Evolutionary conservation across 1,140 invertebrate species (phyloP), one percentile per base, ranked within the genome.

Genomic region (Cyclargus thomasi): DNA sequence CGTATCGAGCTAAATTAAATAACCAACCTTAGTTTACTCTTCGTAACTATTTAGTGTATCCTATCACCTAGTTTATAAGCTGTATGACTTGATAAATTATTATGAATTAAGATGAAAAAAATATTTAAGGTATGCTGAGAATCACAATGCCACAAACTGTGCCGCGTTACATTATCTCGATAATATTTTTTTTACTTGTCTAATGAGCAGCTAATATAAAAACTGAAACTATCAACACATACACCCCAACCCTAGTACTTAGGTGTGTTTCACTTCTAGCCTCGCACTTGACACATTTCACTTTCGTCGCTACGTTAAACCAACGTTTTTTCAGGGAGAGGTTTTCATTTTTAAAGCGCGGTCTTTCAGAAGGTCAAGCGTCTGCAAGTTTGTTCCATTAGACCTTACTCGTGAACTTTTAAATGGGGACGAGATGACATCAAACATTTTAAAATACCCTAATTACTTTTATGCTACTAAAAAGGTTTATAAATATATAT

Each of bases 221-320:
- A 29, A 8, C 5, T 29, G 5, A 29, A 29, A 3, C 29, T 29
- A 29, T 29, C 29, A 8, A 29, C 29, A 29, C 29, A 29, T 2
- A 4, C 5, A 8, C 4, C 29, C 1, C 29, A 29, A 7, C 29
- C 29, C 29, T 29, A 29, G 29, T 29, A 29, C 29, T 29, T 29
- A 29, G 29, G 29, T 47, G 39, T 47, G 64, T 68, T 63, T 65
- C 67, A 63, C 35, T 47, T 67, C 67, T 57, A 62, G 68, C 59
- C 62, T 70, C 72, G 65, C 77, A 77, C 83, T 88, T 88, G 85
- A 88, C 85, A 88, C 79, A 81, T 77, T 86, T 85, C 81, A 83
- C 85, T 85, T 88, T 86, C 77, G 62, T 57, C 63, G 70, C 68
- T 70, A 68, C 70, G 76, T 71, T 75, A 74, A 79, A 70, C 69